These are phyloP conservation scores for Epizoanthus ramosus DNA, from an alignment of 92 coral and sea anemone species.

Conservation along the genomic window DNA sequence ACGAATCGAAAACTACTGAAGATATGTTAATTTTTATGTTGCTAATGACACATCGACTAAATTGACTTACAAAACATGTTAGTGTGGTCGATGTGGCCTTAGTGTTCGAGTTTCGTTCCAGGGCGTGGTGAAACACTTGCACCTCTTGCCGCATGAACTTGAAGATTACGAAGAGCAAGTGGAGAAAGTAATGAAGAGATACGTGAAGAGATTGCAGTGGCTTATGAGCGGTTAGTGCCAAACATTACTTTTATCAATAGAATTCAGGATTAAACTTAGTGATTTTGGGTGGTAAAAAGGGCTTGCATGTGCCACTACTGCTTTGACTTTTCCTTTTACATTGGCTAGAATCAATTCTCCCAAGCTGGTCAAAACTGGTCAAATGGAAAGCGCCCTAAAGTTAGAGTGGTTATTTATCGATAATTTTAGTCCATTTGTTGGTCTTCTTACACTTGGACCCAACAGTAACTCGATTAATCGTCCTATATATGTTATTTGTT, in stretches of 20 bases:
- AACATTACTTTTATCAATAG: neutral
- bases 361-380: too few species aligned
- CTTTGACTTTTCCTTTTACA: too few species aligned
- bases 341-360: too few species aligned
- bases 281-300: too few species aligned
- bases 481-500: neutral
- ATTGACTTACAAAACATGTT: neutral
- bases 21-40: too few species aligned
- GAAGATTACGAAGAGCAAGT: slow-evolving; percentile 96
- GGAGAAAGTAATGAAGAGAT: slow-evolving; percentile 92
- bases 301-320: too few species aligned
- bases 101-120: slow-evolving; percentile 4
- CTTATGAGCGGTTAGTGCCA: slow-evolving; percentile 85
- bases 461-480: too few species aligned
- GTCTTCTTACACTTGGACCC: neutral
- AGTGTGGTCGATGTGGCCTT: neutral
- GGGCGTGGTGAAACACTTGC: slow-evolving; percentile 96
- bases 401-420: too few species aligned
- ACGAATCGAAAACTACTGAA: too few species aligned
- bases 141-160: slow-evolving; percentile 88
- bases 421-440: neutral
- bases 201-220: slow-evolving; percentile 98
- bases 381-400: too few species aligned
- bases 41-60: too few species aligned
- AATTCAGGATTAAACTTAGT: neutral